Percentiles rank a stretch among this genome's conserved stretches.
Evolutionary conservation across 2,888 invertebrate species (phyloP).

Genomic region (Lasioglossum zephyrum): DNA sequence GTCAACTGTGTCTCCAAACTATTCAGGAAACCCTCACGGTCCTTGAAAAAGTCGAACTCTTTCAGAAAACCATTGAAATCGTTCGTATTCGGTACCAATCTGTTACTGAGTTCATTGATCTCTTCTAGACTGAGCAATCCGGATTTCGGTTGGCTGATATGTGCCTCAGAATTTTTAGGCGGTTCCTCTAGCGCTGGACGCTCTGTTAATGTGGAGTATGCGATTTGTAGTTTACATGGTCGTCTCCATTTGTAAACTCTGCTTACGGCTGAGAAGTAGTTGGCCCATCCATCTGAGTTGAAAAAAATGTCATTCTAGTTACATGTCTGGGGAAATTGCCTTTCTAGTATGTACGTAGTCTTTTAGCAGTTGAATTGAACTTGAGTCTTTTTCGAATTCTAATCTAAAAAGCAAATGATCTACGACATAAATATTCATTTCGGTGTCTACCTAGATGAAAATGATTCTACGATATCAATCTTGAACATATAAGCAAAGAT

Average conservation of each 20-base stretch:
- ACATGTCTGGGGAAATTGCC: neutral
- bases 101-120: constrained; percentile 62
- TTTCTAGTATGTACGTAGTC: neutral
- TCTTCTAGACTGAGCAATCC: constrained; percentile 68
- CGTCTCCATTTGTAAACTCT: constrained; percentile 87
- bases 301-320: constrained; percentile 10
- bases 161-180: neutral
- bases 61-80: constrained; percentile 71
- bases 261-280: constrained; percentile 57
- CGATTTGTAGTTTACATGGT: constrained; percentile 88
- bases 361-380: neutral
- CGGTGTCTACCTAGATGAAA: neutral
- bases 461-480: neutral
- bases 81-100: constrained; percentile 63
- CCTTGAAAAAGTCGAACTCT: constrained; percentile 61
- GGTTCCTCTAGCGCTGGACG: neutral
- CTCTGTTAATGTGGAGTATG: constrained; percentile 83
- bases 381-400: neutral
- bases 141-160: constrained; percentile 38
- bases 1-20: constrained; percentile 61
- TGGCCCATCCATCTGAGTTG: constrained; percentile 52
- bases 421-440: neutral
- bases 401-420: neutral
- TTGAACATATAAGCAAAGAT: neutral
- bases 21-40: constrained; percentile 71